Percentiles rank a stretch among this genome's conserved stretches.
phyloP scores from a whole-genome alignment of 2,888 invertebrate genomes.

The Pseudococcus jackbeardsleyi region DNA sequence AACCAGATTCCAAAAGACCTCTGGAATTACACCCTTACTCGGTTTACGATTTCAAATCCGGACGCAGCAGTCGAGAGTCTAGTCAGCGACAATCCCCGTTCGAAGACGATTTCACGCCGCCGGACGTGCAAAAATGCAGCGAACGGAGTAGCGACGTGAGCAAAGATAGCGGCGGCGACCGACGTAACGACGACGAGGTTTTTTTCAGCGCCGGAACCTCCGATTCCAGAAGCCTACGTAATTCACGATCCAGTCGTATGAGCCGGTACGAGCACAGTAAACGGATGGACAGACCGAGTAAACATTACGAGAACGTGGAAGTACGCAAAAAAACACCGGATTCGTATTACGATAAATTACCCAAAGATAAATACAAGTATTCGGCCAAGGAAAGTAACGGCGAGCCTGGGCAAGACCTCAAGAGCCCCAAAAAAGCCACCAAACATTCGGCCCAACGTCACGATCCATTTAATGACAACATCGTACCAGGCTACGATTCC shows the following conservation, averaged over 20 bases:
- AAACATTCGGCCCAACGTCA: neutral
- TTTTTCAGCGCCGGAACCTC: constrained; percentile 66
- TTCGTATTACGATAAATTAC: constrained; percentile 48
- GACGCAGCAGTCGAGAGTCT: constrained; percentile 61
- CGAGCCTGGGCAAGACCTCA: constrained; percentile 7
- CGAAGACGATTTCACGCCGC: constrained; percentile 80
- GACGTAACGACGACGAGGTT: constrained; percentile 67
- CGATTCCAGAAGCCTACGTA: constrained; percentile 50
- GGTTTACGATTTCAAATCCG: constrained; percentile 50
- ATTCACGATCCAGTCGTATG: neutral
- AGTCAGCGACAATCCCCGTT: constrained; percentile 74
- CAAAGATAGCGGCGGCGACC: constrained; percentile 48
- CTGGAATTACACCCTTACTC: constrained; percentile 37
- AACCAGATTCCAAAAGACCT: neutral
- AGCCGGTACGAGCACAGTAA: neutral
- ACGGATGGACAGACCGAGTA: constrained; percentile 45
- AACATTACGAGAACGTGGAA: constrained; percentile 61
- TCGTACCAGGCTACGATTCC: constrained; percentile 44
- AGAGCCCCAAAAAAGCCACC: constrained; percentile 35
- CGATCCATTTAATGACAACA: constrained; percentile 62
- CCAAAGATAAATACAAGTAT: constrained; percentile 56
- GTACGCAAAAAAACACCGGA: constrained; percentile 50
- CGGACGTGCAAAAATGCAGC: constrained; percentile 68
- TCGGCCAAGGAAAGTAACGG: constrained; percentile 57
- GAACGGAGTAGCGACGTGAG: constrained; percentile 67